phyloP scores from a whole-genome alignment of 1,140 invertebrate species.

The Zophobas morio region DNA sequence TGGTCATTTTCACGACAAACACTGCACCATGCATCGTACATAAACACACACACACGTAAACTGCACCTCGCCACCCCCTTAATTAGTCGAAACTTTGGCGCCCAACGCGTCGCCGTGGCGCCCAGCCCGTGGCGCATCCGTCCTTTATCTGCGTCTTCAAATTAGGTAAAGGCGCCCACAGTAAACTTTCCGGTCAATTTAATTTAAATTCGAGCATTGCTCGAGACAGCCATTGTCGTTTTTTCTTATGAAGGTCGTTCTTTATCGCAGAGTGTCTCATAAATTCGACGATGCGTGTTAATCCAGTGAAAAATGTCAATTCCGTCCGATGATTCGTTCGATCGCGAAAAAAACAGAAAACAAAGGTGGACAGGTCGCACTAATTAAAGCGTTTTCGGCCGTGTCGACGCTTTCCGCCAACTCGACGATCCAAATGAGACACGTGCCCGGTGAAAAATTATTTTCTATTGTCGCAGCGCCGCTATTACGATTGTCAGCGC shows the following conservation, averaged over 20 bases:
- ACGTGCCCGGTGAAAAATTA: constrained; percentile 4
- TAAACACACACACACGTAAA: no score
- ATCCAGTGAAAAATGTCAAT: constrained; percentile 16
- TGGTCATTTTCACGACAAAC: no score
- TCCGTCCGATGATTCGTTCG: constrained; percentile 3
- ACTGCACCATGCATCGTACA: no score
- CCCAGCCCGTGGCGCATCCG: no score
- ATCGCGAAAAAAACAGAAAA: constrained; percentile 13
- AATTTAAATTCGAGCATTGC: constrained; percentile 10
- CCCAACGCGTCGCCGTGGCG: no score
- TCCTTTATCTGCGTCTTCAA: not conserved
- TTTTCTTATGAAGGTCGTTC: constrained; percentile 22
- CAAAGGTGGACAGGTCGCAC: constrained; percentile 5
- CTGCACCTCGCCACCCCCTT: no score
- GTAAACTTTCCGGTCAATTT: constrained; percentile 19
- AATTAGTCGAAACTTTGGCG: no score
- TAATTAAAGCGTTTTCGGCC: constrained; percentile 44
- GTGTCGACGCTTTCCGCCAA: no score
- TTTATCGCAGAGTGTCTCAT: constrained; percentile 12
- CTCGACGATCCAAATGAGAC: no score
- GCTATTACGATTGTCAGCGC: constrained; percentile 12
- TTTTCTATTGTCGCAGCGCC: not conserved
- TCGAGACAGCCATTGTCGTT: constrained; percentile 20
- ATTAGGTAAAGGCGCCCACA: not conserved
- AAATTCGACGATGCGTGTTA: constrained; percentile 12